Conservation (phyloP, 2,797 vertebrate genomes). For the Bothrops alternatus region DNA sequence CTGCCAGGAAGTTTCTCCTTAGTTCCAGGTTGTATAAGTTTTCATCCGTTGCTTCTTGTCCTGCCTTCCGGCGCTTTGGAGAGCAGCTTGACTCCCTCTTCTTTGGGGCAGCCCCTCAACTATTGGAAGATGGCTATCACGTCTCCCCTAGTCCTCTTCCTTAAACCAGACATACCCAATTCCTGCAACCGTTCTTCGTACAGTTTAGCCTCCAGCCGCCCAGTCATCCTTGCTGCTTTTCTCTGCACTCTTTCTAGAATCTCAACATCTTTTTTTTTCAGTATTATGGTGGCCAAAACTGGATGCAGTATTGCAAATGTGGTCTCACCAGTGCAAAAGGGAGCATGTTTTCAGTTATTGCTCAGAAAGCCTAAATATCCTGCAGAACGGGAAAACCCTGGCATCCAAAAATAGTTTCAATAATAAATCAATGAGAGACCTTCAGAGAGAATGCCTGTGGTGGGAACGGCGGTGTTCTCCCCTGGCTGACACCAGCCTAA, state of each 20-base stretch:
- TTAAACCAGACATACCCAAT: neutral
- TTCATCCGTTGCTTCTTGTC: neutral
- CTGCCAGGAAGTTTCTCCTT: accelerated
- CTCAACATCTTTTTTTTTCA: neutral
- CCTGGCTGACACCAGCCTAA: neutral
- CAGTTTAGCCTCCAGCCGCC: neutral
- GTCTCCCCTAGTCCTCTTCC: neutral
- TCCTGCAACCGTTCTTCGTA: neutral
- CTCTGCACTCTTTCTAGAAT: neutral
- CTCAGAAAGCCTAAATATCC: neutral
- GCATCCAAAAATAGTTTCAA: neutral
- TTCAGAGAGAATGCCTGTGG: neutral
- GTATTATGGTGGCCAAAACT: neutral
- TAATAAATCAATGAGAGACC: too few relatives aligned
- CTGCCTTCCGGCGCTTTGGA: neutral
- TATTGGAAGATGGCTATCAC: neutral
- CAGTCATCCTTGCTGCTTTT: neutral
- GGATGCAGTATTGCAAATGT: neutral
- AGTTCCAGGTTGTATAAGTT: accelerated
- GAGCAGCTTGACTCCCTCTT: neutral
- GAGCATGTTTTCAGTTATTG: neutral
- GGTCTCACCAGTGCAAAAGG: neutral
- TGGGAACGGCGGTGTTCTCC: too few relatives aligned
- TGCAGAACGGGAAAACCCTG: neutral
- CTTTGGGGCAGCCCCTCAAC: too few relatives aligned